phyloP scores from a whole-genome alignment of 2,113 vertebrate species.

The Paraplagusia blochii region DNA sequence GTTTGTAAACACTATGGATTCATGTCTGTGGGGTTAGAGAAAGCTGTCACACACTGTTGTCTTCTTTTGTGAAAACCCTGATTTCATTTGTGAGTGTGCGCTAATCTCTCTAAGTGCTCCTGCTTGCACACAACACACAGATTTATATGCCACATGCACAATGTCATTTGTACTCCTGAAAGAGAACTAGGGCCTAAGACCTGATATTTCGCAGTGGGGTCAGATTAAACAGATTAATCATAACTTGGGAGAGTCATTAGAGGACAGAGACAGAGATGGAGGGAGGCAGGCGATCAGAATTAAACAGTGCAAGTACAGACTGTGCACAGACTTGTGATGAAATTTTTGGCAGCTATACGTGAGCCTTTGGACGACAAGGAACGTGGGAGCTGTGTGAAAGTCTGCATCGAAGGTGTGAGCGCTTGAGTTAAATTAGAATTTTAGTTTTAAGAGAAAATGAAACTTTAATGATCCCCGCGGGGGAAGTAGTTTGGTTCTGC shows the following conservation, averaged over 20 bases:
- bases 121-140: constrained; percentile 17
- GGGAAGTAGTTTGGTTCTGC: constrained; percentile 25
- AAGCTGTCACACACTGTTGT: constrained; percentile 44
- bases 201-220: constrained; percentile 17
- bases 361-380: constrained; percentile 25
- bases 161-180: constrained; percentile 27
- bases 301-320: constrained; percentile 21
- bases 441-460: constrained; percentile 31
- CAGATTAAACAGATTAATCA: constrained; percentile 38
- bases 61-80: constrained; percentile 42
- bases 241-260: constrained; percentile 19
- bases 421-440: constrained; percentile 41
- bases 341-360: constrained; percentile 26
- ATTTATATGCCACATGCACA: constrained; percentile 43
- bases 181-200: constrained; percentile 33
- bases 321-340: constrained; percentile 7
- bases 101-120: constrained; percentile 33
- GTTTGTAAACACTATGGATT: constrained; percentile 50
- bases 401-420: constrained; percentile 44
- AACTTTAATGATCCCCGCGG: constrained; percentile 47
- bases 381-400: constrained; percentile 48
- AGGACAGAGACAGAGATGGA: background rate
- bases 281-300: constrained; percentile 19
- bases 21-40: constrained; percentile 44
- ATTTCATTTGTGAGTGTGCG: constrained; percentile 49